Base-by-base conservation (phyloP, 2,113 vertebrate species). In the Leptobrachium ailaonicum region DNA sequence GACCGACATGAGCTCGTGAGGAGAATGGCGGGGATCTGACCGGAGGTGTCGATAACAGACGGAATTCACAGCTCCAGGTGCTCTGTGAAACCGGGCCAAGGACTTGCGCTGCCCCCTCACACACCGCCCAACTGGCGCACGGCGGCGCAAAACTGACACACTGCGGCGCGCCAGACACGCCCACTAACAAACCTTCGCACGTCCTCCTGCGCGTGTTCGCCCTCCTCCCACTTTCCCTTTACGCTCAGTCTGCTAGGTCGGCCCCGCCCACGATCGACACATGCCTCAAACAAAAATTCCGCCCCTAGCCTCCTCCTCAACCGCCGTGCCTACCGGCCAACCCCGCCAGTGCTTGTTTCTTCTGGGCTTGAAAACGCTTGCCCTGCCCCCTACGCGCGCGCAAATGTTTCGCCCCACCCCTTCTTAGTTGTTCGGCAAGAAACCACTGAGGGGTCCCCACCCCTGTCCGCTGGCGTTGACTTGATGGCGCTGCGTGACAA, bases 151-250 rank as follows among this genome's bases (percentile, higher is more conserved):
- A 41, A 11, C 69, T 64, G 69, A 64, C 77, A 64, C 77, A 72
- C 84, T 78, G 76, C 79, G 82, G 76, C 78, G 78, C 83, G 76
- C 53, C 84, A 66, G 2, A 41, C 73, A 66, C 82, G 81, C 87
- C 88, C 87, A 9, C 43, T 11, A 41, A 41, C 41, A 41, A 40
- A 13, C 71, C 14, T 47, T 14, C n/a, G 2, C 13, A 20, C 43
- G 6, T 13, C 44, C 20, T 8, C 56, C 10, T 20, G n/a, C 32
- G 7, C 60, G 13, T n/a, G n/a, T n/a, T n/a, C n/a, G n/a, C n/a
- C n/a, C n/a, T n/a, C n/a, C n/a, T n/a, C n/a, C n/a, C n/a, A n/a
- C n/a, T n/a, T n/a, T n/a, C n/a, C n/a, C n/a, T n/a, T n/a, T n/a
- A n/a, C n/a, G n/a, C n/a, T n/a, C n/a, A n/a, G n/a, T n/a, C n/a